Evolutionary conservation across 2,113 vertebrate genomes (phyloP), one percentile per base, ranked within the genome.

Genomic region (Gadus macrocephalus): DNA sequence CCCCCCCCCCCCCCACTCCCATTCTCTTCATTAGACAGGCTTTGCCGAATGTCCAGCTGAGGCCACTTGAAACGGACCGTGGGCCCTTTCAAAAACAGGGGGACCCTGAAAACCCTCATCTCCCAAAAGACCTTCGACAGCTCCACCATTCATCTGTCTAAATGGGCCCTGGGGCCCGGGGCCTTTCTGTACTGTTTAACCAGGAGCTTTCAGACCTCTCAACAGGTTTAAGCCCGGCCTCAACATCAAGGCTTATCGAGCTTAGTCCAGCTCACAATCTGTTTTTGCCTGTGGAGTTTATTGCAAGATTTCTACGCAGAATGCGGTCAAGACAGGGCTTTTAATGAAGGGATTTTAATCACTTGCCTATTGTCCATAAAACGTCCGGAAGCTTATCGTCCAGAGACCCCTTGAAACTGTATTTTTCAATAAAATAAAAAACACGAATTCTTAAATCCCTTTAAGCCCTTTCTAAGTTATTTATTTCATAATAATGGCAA

Each of bases 1-100:
- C 8, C 42, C 5, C 6, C 7, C 42, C 7, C 42, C 42, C 42
- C 17, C 20, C 14, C 15, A 15, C 15, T 35, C 27, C 66, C 14
- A 11, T 42, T 17, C 59, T 81, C 60, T 65, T 20, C 7, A 27
- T 67, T 19, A 62, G 20, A 35, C 58, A 66, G 71, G 67, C 73
- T 76, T 71, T 68, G 64, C 69, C 64, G 28, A 56, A 74, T 73
- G 77, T 71, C 76, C 78, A 77, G 70, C 65, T 71, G 74, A 56
- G 75, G 49, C 68, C 70, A 53, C 76, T 74, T 64, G 42, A 78
- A 65, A 68, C 69, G 17, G 28, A 69, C 71, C 49, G 42, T n/a
- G 53, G 67, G 56, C 64, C 65, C 53, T 63, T 15, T 22, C 2
- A 27, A 42, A 19, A 27, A 28, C 25, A 28, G 22, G 12, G 61